Percentiles rank a stretch among this genome's conserved stretches.
phyloP scores from a whole-genome alignment of 2,797 vertebrate species.

The Naso thynnoides region DNA sequence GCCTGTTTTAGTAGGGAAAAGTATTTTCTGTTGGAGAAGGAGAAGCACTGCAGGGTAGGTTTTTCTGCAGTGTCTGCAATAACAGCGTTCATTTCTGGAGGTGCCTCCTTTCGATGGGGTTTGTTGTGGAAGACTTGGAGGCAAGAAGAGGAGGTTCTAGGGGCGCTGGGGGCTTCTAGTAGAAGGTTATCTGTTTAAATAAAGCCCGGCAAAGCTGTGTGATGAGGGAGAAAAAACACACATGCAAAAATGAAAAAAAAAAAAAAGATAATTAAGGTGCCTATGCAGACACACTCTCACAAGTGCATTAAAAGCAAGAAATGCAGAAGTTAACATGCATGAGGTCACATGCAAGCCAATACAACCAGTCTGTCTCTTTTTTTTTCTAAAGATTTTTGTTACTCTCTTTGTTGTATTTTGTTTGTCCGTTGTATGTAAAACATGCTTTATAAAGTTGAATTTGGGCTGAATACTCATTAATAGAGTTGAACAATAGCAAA shows the following conservation, averaged over 20 bases:
- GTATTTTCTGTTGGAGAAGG: slow-evolving; percentile 71
- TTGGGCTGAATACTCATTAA: slow-evolving; percentile 16
- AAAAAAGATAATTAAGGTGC: background rate
- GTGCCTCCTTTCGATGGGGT: slow-evolving; percentile 71
- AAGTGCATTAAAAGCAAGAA: slow-evolving; percentile 24
- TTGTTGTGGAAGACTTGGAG: slow-evolving; percentile 72
- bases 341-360: slow-evolving; percentile 1
- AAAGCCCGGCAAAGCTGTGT: slow-evolving; percentile 71
- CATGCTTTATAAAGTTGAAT: slow-evolving; percentile 43
- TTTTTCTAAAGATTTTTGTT: slow-evolving; percentile 36
- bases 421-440: slow-evolving; percentile 59
- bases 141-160: slow-evolving; percentile 67
- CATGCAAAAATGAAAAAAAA: slow-evolving; percentile 16
- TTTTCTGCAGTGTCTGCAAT: slow-evolving; percentile 82
- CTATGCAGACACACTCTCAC: slow-evolving; percentile 31
- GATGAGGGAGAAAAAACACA: slow-evolving; percentile 65
- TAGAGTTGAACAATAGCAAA: slow-evolving; percentile 46
- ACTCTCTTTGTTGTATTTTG: slow-evolving; percentile 28
- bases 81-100: slow-evolving; percentile 77
- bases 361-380: slow-evolving; percentile 13
- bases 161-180: slow-evolving; percentile 75
- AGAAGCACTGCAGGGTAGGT: slow-evolving; percentile 71
- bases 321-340: slow-evolving; percentile 27
- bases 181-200: slow-evolving; percentile 85
- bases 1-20: slow-evolving; percentile 70